Evolutionary conservation across 2,113 vertebrate genomes (phyloP).

Genomic region (Charina bottae): DNA sequence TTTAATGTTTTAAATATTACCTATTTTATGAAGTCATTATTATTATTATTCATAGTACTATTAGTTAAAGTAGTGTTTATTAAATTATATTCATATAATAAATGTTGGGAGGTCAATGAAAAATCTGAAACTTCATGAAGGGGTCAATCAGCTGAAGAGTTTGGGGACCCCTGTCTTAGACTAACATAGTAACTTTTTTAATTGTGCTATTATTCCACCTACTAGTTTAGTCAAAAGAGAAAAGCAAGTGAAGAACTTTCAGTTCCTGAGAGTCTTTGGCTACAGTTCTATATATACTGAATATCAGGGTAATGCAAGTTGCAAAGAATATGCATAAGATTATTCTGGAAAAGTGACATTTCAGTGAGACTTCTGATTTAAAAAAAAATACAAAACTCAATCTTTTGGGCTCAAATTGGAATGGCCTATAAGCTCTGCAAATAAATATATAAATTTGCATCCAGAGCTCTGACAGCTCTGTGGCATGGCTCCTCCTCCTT

Average conservation of each 20-base stretch:
- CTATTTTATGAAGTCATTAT: neutral
- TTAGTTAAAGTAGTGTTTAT: neutral
- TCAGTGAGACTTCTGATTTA: neutral
- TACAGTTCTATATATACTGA: neutral
- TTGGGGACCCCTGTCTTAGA: neutral
- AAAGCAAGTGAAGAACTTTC: neutral
- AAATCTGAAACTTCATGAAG: neutral
- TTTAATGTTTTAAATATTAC: no score
- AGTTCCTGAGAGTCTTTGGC: neutral
- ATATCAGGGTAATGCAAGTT: neutral
- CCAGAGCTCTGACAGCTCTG: neutral
- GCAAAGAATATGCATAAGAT: neutral
- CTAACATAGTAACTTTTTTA: neutral
- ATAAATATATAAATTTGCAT: neutral
- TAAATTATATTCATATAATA: neutral
- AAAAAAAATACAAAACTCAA: neutral
- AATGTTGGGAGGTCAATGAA: neutral
- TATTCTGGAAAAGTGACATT: neutral
- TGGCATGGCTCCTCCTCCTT: neutral
- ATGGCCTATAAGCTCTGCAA: neutral
- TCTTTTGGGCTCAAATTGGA: neutral
- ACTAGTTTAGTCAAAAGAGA: neutral
- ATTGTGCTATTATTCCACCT: neutral
- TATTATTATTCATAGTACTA: neutral
- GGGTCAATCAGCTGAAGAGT: neutral